Conservation (phyloP, 2,113 vertebrate genomes). For the Albula goreensis region DNA sequence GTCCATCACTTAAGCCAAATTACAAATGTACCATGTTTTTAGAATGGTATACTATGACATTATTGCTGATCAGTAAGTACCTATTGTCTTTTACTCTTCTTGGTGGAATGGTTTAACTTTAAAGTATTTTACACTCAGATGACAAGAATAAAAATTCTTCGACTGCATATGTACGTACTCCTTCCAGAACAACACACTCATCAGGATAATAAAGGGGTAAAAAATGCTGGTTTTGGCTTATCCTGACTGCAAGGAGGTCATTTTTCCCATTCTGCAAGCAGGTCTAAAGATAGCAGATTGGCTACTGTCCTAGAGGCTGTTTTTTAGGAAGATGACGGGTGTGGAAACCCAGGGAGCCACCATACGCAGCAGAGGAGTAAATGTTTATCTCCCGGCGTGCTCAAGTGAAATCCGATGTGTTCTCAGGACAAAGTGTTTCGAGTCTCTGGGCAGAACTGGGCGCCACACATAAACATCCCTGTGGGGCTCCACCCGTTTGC, state of each 20-base stretch:
- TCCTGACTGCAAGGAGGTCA: neutral
- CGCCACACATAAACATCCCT: neutral
- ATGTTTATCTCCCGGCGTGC: constrained; percentile 19
- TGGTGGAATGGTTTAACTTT: neutral
- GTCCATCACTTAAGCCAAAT: no score
- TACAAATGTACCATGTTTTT: no score
- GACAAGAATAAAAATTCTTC: neutral
- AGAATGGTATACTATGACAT: neutral
- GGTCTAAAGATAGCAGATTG: constrained; percentile 13
- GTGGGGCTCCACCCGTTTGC: neutral
- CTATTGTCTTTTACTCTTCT: neutral
- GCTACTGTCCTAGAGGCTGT: neutral
- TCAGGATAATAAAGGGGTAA: neutral
- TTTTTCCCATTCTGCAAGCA: neutral
- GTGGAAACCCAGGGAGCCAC: neutral
- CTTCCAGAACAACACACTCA: neutral
- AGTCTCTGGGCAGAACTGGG: neutral
- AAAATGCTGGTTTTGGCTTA: neutral
- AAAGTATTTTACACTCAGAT: neutral
- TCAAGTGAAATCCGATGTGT: neutral
- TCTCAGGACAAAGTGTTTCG: constrained; percentile 11
- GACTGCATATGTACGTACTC: neutral
- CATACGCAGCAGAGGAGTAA: neutral
- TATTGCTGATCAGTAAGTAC: neutral
- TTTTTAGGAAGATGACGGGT: no score